phyloP scores from a whole-genome alignment of 1,140 invertebrate genomes.

The Pseudomyrmex cubaensis region DNA sequence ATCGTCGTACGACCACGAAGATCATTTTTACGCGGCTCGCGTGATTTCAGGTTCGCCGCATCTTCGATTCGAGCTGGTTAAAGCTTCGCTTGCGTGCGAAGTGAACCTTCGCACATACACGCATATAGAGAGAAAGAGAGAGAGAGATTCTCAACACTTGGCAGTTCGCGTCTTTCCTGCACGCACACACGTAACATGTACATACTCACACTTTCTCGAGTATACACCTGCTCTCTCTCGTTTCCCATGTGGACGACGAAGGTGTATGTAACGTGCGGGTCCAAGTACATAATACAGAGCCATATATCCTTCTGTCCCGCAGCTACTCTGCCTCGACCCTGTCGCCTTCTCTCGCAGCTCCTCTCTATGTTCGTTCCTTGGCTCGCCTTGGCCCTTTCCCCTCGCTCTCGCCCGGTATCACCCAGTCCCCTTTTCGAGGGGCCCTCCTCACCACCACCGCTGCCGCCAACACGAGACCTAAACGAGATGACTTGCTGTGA shows the following conservation, averaged over 20 bases:
- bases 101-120: constrained; percentile 52
- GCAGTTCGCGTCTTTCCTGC: constrained; percentile 17
- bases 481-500: constrained; percentile 74
- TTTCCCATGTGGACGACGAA: constrained; percentile 54
- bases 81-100: constrained; percentile 74
- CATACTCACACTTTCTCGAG: constrained; percentile 50
- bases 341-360: constrained; percentile 73
- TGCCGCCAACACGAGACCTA: constrained; percentile 63
- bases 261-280: constrained; percentile 65
- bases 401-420: constrained; percentile 25
- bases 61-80: constrained; percentile 77
- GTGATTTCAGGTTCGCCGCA: constrained; percentile 66
- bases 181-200: constrained; percentile 37
- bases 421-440: constrained; percentile 42
- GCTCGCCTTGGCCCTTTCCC: constrained; percentile 55
- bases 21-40: constrained; percentile 70
- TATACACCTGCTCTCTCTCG: constrained; percentile 34
- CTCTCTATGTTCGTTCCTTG: constrained; percentile 67
- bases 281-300: constrained; percentile 73
- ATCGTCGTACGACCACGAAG: constrained; percentile 14
- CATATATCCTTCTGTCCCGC: constrained; percentile 75
- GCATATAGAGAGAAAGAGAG: neutral
- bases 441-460: constrained; percentile 42
- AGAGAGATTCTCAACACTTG: constrained; percentile 22
- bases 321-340: constrained; percentile 76